Base-by-base conservation (phyloP, 2,113 vertebrate genomes). In the Abramis brama region DNA sequence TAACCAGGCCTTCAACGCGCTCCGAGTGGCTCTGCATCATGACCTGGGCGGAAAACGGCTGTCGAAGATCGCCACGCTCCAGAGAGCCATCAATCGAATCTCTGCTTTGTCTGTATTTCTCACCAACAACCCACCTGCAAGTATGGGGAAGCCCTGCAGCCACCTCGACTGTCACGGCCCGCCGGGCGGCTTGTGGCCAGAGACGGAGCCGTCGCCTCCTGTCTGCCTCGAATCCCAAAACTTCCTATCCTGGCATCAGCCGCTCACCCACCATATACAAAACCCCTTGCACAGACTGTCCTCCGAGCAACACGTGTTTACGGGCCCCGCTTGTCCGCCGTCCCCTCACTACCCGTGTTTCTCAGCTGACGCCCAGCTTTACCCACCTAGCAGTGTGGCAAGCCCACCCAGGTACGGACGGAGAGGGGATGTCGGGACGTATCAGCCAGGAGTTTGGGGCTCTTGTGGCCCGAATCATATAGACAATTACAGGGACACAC, bases 31-130 rank as follows among this genome's bases (percentile, higher is more conserved):
- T 8, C 94, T 99, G 83, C 96, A 94, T 74, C 98, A 99, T 1
- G 97, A 99, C 93, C 95, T 98, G 6, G 95, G 94, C 0, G 97
- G 98, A 86, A 99, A 99, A 91, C 92, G 98, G 5, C 95, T 99
- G n/a, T 99, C 98, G 25, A 99, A 99, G 94, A 99, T 99, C 2
- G 96, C 98, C 7, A 99, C 98, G 0, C 93, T 99, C 33, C 96
- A 97, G 87, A 90, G 97, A 47, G 98, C 98, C 92, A 99, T 99
- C 93, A 95, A 96, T 91, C 96, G 96, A 86, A 99, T 99, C 91
- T 86, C 97, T 0, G 94, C 96, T 4, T 95, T 99, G 27, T 99
- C 98, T 0, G 94, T 96, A 0, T 97, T 97, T 79, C 94, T 99
- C 96, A 82, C 66, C 81, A 93, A 45, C 83, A 92, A 68, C 83